A percentile compares a stretch with the other conserved stretches of the same genome.
phyloP scores from a whole-genome alignment of 2,797 vertebrate genomes.

The Schizopygopsis malacanthus region DNA sequence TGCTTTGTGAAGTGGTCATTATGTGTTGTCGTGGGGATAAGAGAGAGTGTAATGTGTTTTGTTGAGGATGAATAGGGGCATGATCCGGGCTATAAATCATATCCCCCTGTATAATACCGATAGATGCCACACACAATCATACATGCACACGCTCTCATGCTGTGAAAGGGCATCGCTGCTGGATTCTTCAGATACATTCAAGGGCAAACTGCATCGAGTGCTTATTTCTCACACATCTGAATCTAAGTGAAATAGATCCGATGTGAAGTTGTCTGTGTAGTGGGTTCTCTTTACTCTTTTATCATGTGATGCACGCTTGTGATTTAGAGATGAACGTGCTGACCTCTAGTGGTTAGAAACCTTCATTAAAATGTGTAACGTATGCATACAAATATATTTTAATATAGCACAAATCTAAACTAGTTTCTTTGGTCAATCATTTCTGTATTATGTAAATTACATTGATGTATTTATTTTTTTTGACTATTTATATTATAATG shows the following conservation, averaged over 20 bases:
- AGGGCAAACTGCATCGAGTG: neutral
- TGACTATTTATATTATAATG: no score
- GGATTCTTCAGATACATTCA: neutral
- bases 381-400: no score
- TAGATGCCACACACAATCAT: slow-evolving; percentile 3
- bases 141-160: neutral
- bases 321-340: slow-evolving; percentile 13
- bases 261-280: neutral
- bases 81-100: neutral
- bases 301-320: neutral
- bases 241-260: neutral
- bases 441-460: neutral
- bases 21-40: slow-evolving; percentile 35
- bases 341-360: slow-evolving; percentile 30
- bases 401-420: neutral
- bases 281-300: neutral
- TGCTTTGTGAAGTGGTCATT: slow-evolving; percentile 41
- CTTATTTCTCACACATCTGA: neutral
- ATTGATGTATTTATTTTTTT: neutral
- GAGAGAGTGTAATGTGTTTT: slow-evolving; percentile 13
- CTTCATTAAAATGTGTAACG: neutral
- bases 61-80: slow-evolving; percentile 18
- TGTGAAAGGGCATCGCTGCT: neutral
- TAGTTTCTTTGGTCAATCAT: neutral
- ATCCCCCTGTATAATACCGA: slow-evolving; percentile 2